Evolutionary conservation across 2,113 vertebrate genomes (phyloP), one percentile per base, ranked within the genome.

Genomic region (Toxostoma redivivum): DNA sequence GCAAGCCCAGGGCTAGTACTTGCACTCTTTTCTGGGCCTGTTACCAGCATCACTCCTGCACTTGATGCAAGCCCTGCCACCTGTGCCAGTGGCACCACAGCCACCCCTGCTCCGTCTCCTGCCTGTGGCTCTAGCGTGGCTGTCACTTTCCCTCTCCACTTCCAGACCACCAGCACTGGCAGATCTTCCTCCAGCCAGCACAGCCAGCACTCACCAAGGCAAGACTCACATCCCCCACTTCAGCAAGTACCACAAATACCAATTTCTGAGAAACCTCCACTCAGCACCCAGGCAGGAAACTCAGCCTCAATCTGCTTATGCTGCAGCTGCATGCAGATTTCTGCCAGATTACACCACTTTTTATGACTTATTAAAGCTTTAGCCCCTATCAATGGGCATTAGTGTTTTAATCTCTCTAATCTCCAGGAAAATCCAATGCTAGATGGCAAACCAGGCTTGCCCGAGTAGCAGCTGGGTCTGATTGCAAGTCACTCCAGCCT

Each of bases 301-400:
- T 7, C 81, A 84, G 81, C 65, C 74, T 83, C 86, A 54, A 47
- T 57, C 89, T 95, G 89, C 47, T 93, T 66, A 89, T 4, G 1
- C 60, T 87, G 95, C 87, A 96, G 87, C 73, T 86, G 48, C 11
- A 1, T 0, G 4, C 23, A 57, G 80, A 81, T 92, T 96, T 96
- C 84, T 90, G 94, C 74, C 81, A 69, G 91, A 96, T 97, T 95
- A 95, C 84, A 80, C 81, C 91, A 80, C 31, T 86, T 96, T 96
- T 96, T 86, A 95, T 50, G 56, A 97, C 76, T 97, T 95, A 83
- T 92, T 93, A 96, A 86, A 95, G 90, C 81, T 90, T 91, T 95
- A 94, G 78, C 90, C 91, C 88, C 86, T 97, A 90, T 87, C 85
- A 74, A 4, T 90, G 79, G 61, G 83, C 81, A 84, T 78, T 88